These are phyloP conservation scores for Martes martes DNA, from an alignment of 2,113 vertebrate species.

Conservation along the genomic window DNA sequence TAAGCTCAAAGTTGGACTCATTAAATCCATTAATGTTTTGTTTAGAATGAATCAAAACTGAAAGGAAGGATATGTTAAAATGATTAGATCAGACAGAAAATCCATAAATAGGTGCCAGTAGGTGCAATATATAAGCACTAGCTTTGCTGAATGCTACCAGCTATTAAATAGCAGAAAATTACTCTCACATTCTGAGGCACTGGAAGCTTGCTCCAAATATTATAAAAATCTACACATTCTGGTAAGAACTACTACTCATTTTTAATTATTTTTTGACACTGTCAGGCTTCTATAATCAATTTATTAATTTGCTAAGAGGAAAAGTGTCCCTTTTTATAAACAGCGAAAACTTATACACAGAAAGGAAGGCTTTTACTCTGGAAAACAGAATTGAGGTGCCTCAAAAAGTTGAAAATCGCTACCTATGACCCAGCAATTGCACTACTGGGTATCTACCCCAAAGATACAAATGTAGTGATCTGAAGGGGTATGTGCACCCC, in stretches of 20 bases:
- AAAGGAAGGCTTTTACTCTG: background rate
- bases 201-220: background rate
- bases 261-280: constrained; percentile 47
- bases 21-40: constrained; percentile 24
- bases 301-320: constrained; percentile 36
- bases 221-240: constrained; percentile 13
- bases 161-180: background rate
- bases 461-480: too few species aligned
- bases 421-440: too few species aligned
- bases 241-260: background rate
- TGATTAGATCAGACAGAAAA: background rate
- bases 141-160: background rate
- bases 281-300: background rate
- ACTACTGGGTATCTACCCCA: too few species aligned
- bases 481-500: too few species aligned
- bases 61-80: constrained; percentile 17
- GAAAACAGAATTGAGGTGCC: too few species aligned
- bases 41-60: background rate
- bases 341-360: background rate
- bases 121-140: background rate
- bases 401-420: too few species aligned
- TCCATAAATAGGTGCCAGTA: background rate
- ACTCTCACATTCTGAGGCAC: background rate
- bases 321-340: constrained; percentile 38
- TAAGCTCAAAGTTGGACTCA: constrained; percentile 20